phyloP scores from a whole-genome alignment of 1,140 invertebrate genomes.

The Rhynchophorus ferrugineus region DNA sequence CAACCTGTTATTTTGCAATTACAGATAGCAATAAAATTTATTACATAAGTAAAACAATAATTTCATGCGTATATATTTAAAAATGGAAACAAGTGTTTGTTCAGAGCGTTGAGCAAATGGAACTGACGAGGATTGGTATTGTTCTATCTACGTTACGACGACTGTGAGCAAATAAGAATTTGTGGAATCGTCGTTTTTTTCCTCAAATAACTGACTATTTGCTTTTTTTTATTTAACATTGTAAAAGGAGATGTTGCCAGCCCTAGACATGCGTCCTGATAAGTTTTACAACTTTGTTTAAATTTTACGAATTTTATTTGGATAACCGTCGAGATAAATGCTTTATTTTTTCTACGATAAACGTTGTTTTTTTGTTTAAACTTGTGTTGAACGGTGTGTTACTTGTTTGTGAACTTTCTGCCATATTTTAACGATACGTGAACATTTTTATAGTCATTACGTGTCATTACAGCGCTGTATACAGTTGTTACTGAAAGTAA shows the following conservation, averaged over 20 bases:
- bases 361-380: too few relatives aligned
- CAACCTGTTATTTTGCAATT: slow-evolving; percentile 4
- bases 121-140: slow-evolving; percentile 19
- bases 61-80: slow-evolving; percentile 28
- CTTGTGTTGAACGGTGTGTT: too few relatives aligned
- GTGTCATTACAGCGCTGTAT: too few relatives aligned
- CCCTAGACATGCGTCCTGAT: neutral
- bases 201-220: slow-evolving; percentile 14
- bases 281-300: neutral
- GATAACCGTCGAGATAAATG: neutral
- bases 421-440: too few relatives aligned
- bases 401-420: too few relatives aligned
- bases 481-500: too few relatives aligned
- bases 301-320: neutral
- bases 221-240: slow-evolving; percentile 18
- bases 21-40: neutral
- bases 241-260: slow-evolving; percentile 13
- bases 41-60: slow-evolving; percentile 15
- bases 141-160: slow-evolving; percentile 17
- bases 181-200: slow-evolving; percentile 9
- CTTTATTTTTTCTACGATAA: neutral
- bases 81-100: slow-evolving; percentile 18
- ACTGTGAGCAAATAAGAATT: slow-evolving; percentile 13
- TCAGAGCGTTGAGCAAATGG: slow-evolving; percentile 1
- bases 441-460: too few relatives aligned